Base-by-base conservation (phyloP, 2,797 vertebrate genomes). In the Lithobates sylvaticus region DNA sequence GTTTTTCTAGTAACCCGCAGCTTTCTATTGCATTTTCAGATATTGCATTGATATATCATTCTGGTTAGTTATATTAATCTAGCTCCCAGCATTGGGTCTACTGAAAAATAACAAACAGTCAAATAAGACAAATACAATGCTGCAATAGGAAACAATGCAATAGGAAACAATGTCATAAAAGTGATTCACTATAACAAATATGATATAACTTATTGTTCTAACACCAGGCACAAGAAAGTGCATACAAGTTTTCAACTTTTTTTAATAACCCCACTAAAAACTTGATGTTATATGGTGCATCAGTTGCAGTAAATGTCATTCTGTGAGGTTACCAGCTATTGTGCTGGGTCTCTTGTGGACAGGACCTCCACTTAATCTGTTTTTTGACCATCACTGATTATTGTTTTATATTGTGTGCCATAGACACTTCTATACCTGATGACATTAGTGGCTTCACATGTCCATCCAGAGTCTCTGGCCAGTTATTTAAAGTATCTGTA, bases 41-140 rank as follows among this genome's bases (percentile, higher is more conserved):
- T 87, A 87, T 87, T 87, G 64, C 76, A 16, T 70, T 73, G 61
- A 87, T 87, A 74, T 36, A 84, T 87, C 86, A 87, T 78, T 79
- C 44, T 23, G 29, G 36, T 34, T 84, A 54, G 39, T 79, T 83
- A 78, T 77, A 86, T 86, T 83, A 75, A 39, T 65, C 42, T 68
- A 58, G 64, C 26, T 69, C 83, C 70, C 32, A 84, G 70, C 64
- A 84, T 67, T 68, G 61, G 27, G 23, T 68, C 0, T 29, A 12
- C 54, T 61, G 21, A 61, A 61, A 26, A 67, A 26, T 15, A 26
- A 67, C 65, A 67, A 29, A 29, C 65, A 65, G 64, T 39, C 39
- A 47, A 47, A 65, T 26, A 65, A 65, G 54, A 67, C 27, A 67
- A 67, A 29, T 67, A 26, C 26, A 67, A 67, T 29, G 7, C 61